Conservation (phyloP, 2,888 invertebrate genomes). For the Syritta pipiens region DNA sequence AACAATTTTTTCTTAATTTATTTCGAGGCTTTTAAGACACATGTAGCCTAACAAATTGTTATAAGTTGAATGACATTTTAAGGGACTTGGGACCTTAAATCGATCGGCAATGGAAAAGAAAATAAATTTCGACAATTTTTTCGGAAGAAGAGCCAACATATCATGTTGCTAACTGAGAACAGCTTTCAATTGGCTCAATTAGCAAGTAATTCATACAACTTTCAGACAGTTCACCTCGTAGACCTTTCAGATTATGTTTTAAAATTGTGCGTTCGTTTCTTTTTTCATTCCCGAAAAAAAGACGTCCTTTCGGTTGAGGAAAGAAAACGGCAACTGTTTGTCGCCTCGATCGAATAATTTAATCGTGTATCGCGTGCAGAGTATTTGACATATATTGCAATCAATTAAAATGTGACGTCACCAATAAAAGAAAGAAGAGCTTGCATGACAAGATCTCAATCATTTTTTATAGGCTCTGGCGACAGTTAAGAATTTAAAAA, state of each 20-base stretch:
- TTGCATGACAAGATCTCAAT: background rate
- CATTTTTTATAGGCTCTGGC: background rate
- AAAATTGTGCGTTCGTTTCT: too few relatives aligned
- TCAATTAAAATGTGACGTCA: constrained; percentile 24
- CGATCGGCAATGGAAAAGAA: too few relatives aligned
- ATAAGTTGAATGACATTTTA: background rate
- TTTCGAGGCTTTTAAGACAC: background rate
- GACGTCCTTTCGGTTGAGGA: too few relatives aligned
- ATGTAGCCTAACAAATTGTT: background rate
- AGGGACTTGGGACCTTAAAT: too few relatives aligned
- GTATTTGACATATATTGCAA: background rate
- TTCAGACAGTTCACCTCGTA: background rate
- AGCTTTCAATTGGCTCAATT: constrained; percentile 55
- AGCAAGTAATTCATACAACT: constrained; percentile 26
- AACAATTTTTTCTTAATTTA: background rate
- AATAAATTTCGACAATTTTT: too few relatives aligned
- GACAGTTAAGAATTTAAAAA: background rate
- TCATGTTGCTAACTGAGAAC: constrained; percentile 32
- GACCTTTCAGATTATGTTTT: constrained; percentile 9
- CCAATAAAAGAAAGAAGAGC: background rate
- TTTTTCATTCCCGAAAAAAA: too few relatives aligned
- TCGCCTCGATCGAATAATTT: background rate
- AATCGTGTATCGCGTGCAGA: background rate
- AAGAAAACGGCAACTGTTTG: background rate
- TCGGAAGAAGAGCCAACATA: too few relatives aligned